Evolutionary conservation across 2,888 invertebrate genomes (phyloP), one percentile per base, ranked within the genome.

Genomic region (Patella ulyssiponensis): DNA sequence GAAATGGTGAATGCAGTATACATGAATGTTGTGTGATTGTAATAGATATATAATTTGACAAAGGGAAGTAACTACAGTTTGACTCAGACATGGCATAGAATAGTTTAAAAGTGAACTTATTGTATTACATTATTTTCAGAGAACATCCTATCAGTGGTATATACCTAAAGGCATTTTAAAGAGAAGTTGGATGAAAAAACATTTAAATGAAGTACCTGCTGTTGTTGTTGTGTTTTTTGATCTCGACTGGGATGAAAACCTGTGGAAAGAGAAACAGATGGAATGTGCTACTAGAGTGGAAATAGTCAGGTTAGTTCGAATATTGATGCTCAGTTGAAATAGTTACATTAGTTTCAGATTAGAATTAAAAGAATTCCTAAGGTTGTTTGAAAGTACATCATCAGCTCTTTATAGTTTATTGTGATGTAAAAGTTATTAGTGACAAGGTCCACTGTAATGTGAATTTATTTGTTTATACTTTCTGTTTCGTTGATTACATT

Each of bases 171-270:
- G 99, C 15, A 96, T 99, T 83, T 92, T 99, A 11, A 98, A 98
- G 91, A 94, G 95, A 70, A 96, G 96, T 90, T 99, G 99, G 99
- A 95, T 98, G 93, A 94, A 95, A 74, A 99, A 99, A 92, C 97
- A 98, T 90, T 93, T 97, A 58, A 95, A 95, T 84, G 94, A 96
- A 78, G 94, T 99, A 82, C 99, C 99, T 12, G 95, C 98, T 1
- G 95, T 99, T 0, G 95, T 97, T 51, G 97, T 98, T 3, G 94
- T 98, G 81, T 99, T 99, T 92, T 97, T 96, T 91, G 98, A 99
- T 89, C 94, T 99, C 90, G 98, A 99, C 92, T 99, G 99, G 99
- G 96, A 97, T 90, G 98, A 98, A 92, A 93, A 94, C 0, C 94
- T 95, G 82, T 99, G 98, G 98, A 96, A 96, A 85, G 98, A 98